phyloP scores from a whole-genome alignment of 2,113 vertebrate genomes.

The Platichthys stellatus region DNA sequence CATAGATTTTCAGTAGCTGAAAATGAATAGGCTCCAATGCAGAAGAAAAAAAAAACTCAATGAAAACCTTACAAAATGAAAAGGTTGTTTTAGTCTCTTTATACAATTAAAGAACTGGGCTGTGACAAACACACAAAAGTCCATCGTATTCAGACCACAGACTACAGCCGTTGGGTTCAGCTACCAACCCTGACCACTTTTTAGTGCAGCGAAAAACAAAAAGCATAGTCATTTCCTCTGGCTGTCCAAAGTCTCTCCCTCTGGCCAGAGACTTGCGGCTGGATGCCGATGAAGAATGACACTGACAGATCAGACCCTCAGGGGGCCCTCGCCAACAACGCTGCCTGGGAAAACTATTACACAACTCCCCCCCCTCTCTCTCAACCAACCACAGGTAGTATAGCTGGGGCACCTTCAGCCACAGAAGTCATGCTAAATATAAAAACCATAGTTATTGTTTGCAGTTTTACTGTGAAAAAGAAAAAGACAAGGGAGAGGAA shows the following conservation, averaged over 20 bases:
- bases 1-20: background rate
- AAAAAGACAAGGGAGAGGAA: conserved; percentile 12
- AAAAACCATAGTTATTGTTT: conserved; percentile 62
- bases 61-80: background rate
- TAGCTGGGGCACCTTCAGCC: conserved; percentile 55
- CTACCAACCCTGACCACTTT: conserved; percentile 40
- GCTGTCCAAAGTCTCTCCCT: conserved; percentile 43
- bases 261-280: conserved; percentile 62
- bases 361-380: conserved; percentile 54
- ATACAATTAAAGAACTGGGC: background rate
- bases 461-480: conserved; percentile 35
- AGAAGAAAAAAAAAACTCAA: background rate
- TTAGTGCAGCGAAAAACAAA: conserved; percentile 46
- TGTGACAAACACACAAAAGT: conserved; percentile 30
- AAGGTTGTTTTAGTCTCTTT: conserved; percentile 3
- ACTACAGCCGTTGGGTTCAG: conserved; percentile 25
- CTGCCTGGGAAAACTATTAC: conserved; percentile 76
- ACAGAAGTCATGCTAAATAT: conserved; percentile 58
- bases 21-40: conserved; percentile 5
- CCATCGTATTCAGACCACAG: conserved; percentile 47
- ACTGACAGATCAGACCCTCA: conserved; percentile 61
- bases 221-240: conserved; percentile 61
- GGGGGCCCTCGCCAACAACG: conserved; percentile 51
- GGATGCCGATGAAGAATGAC: conserved; percentile 58
- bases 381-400: conserved; percentile 61